A percentile compares a stretch with the other conserved stretches of the same genome.
These are phyloP conservation scores for Athalia circularis DNA, from an alignment of 2,888 invertebrate species.

Conservation along the genomic window DNA sequence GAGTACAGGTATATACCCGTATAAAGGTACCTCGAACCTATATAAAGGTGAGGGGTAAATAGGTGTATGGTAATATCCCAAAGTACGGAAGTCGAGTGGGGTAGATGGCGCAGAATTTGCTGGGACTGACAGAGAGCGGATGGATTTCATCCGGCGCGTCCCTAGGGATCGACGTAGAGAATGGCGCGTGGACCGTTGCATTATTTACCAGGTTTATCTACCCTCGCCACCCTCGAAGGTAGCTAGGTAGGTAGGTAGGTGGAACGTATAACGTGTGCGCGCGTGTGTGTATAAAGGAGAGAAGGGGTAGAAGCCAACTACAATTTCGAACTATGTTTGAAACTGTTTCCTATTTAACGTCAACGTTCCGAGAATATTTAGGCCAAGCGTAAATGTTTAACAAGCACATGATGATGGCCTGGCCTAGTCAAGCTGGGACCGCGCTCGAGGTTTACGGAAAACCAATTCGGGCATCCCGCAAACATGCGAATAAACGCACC, in stretches of 20 bases:
- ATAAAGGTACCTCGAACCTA: too few species aligned
- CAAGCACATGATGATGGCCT: conserved; percentile 16
- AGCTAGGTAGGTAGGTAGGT: too few species aligned
- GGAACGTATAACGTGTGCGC: too few species aligned
- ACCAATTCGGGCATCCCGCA: not conserved
- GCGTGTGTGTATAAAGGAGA: too few species aligned
- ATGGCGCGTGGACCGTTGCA: conserved; percentile 33
- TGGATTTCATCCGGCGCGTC: conserved; percentile 26
- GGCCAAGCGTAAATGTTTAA: conserved; percentile 31
- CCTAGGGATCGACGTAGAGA: conserved; percentile 18
- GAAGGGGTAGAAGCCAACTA: not conserved
- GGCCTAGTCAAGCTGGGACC: conserved; percentile 14
- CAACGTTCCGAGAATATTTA: conserved; percentile 23
- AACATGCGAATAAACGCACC: not conserved
- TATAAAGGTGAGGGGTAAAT: not conserved
- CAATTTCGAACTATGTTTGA: conserved; percentile 36
- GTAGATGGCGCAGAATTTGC: conserved; percentile 1
- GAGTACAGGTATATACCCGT: too few species aligned
- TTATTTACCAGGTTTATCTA: conserved; percentile 27
- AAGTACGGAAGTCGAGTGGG: conserved; percentile 10
- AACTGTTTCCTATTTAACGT: conserved; percentile 38
- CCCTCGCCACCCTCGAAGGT: conserved; percentile 1
- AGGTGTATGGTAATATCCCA: conserved; percentile 20
- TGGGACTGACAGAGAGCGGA: conserved; percentile 12
- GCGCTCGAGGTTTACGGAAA: not conserved